Conservation (phyloP, 2,113 vertebrate genomes). For the Callopanchax toddi region DNA sequence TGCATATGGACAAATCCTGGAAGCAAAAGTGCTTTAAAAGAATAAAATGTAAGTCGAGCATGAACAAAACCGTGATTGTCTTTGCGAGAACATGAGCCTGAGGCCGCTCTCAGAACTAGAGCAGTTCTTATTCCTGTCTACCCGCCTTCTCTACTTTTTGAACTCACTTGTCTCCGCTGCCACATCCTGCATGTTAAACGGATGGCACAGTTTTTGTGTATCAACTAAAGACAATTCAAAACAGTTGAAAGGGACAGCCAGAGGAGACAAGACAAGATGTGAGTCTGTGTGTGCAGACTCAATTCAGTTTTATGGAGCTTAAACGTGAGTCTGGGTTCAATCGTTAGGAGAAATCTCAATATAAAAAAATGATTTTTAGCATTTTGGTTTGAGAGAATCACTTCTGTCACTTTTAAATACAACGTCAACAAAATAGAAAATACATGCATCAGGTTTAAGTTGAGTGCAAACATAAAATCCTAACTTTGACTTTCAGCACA, state of each 20-base stretch:
- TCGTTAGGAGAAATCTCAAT: no score
- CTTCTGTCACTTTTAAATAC: no score
- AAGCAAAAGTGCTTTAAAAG: constrained; percentile 14
- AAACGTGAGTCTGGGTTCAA: no score
- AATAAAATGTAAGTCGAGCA: constrained; percentile 39
- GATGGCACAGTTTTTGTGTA: constrained; percentile 13
- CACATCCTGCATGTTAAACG: constrained; percentile 36
- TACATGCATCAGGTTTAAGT: no score
- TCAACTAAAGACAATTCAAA: constrained; percentile 3
- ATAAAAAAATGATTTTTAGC: no score
- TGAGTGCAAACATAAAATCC: no score
- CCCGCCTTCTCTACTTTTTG: constrained; percentile 7
- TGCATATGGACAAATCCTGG: constrained; percentile 25
- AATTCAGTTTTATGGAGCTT: no score
- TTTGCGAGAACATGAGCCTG: constrained; percentile 48
- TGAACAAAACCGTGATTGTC: constrained; percentile 39
- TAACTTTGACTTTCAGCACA: no score
- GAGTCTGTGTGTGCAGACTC: no score
- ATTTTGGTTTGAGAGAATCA: no score
- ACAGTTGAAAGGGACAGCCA: background rate
- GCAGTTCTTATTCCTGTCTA: constrained; percentile 20
- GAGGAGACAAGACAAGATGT: background rate
- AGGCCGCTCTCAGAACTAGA: constrained; percentile 50
- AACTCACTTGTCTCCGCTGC: constrained; percentile 18
- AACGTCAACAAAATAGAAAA: no score